Conservation (phyloP, 2,888 invertebrate species). For the Athetis lepigone region DNA sequence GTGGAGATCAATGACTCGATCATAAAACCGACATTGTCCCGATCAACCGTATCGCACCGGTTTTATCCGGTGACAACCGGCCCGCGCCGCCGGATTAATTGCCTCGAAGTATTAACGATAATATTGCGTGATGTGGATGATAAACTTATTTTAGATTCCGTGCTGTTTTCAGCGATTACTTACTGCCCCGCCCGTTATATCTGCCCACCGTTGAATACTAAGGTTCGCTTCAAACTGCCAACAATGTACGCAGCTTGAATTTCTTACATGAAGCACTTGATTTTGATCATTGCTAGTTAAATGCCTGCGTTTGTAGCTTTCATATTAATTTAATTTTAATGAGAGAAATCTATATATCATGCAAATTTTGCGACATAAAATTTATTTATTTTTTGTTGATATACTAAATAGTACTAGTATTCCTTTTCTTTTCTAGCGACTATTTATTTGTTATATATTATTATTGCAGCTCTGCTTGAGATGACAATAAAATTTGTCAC, state of each 20-base stretch:
- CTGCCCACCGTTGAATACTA: slow-evolving; percentile 62
- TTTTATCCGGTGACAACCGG: slow-evolving; percentile 74
- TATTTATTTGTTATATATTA: no score
- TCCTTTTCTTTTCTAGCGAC: no score
- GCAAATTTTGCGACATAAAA: slow-evolving; percentile 3
- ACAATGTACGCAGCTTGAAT: slow-evolving; percentile 62
- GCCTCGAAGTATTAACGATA: slow-evolving; percentile 75
- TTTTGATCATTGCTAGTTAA: slow-evolving; percentile 37
- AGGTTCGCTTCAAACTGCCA: slow-evolving; percentile 56
- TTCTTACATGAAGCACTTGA: slow-evolving; percentile 51
- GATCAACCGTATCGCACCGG: slow-evolving; percentile 72
- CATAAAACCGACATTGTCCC: slow-evolving; percentile 73
- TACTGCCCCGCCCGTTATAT: slow-evolving; percentile 57
- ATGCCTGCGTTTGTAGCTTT: slow-evolving; percentile 36
- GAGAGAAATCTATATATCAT: slow-evolving; percentile 27
- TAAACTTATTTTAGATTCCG: slow-evolving; percentile 69
- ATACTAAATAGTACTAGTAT: no score
- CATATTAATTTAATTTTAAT: slow-evolving; percentile 32
- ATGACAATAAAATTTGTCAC: background rate
- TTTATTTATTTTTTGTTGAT: slow-evolving; percentile 1
- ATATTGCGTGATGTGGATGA: slow-evolving; percentile 70
- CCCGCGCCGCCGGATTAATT: slow-evolving; percentile 74
- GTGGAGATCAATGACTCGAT: slow-evolving; percentile 71
- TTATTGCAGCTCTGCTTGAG: background rate
- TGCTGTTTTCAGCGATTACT: slow-evolving; percentile 52